A percentile compares a stretch with the other conserved stretches of the same genome.
These are phyloP conservation scores for Eucera pruinosa DNA, from an alignment of 2,888 invertebrate genomes.

Conservation along the genomic window DNA sequence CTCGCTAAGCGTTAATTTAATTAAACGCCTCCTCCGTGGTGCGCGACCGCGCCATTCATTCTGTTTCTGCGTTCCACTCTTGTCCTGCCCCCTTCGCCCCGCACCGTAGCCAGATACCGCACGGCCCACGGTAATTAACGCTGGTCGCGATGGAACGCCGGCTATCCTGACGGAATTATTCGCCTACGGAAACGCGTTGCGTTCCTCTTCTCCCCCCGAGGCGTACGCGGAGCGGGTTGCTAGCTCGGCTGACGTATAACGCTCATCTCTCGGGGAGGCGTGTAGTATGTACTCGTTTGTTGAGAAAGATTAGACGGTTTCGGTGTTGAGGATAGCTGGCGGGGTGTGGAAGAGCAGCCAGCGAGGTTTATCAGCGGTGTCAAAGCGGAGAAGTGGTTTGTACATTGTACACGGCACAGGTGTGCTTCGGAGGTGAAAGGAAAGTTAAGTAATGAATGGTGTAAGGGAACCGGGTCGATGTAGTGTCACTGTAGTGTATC, in stretches of 20 bases:
- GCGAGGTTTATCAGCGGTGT: background rate
- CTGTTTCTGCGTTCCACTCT: conserved; percentile 67
- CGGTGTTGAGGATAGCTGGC: background rate
- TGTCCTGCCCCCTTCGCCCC: conserved; percentile 53
- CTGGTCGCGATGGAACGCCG: conserved; percentile 45
- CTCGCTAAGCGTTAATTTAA: conserved; percentile 84
- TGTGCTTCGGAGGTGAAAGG: background rate
- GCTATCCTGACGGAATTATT: conserved; percentile 30
- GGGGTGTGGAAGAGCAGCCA: too few species aligned
- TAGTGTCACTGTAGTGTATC: background rate
- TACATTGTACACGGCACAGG: background rate
- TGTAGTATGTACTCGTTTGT: background rate
- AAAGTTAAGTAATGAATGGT: conserved; percentile 11
- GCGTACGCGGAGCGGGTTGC: too few species aligned
- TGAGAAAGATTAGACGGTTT: background rate
- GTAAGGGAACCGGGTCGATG: background rate
- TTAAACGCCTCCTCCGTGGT: conserved; percentile 79
- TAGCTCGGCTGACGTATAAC: too few species aligned
- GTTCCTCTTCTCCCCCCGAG: background rate
- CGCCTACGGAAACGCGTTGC: conserved; percentile 7
- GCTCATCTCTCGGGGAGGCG: too few species aligned
- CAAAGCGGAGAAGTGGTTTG: background rate
- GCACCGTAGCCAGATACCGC: conserved; percentile 67
- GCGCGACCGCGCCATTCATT: conserved; percentile 67
- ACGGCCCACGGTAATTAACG: conserved; percentile 65